Percentiles rank a stretch among this genome's conserved stretches.
Evolutionary conservation across 2,797 vertebrate species (phyloP).

Genomic region (Muraenolepis orangiensis): DNA sequence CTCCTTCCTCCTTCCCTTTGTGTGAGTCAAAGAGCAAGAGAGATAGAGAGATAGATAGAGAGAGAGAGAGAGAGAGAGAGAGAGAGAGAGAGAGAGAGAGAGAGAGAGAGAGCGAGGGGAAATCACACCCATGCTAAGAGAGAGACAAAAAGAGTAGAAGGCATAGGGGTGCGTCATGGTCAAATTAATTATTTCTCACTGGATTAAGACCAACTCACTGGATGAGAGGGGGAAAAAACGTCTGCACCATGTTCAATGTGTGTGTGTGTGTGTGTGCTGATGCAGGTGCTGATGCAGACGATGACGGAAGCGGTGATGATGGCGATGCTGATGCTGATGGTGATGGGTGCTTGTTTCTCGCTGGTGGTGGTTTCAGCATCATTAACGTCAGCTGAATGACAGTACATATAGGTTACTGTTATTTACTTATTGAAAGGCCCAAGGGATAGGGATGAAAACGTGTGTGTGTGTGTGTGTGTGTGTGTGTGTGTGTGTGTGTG

Average conservation of each 20-base stretch:
- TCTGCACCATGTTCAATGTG: neutral
- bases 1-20: conserved; percentile 38
- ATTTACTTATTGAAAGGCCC: no score
- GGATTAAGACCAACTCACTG: conserved; percentile 49
- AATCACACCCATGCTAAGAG: no score
- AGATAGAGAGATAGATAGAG: conserved; percentile 34
- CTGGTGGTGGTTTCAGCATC: no score
- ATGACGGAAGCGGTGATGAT: no score
- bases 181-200: conserved; percentile 61
- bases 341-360: no score
- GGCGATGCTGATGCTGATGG: no score
- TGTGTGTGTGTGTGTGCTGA: neutral
- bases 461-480: no score
- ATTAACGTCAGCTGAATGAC: no score
- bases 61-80: conserved; percentile 20
- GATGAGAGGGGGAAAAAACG: conserved; percentile 18
- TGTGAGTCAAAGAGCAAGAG: conserved; percentile 54
- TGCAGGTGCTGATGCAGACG: no score
- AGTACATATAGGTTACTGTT: no score
- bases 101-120: conserved; percentile 20
- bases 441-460: no score
- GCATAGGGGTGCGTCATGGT: conserved; percentile 22
- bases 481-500: no score
- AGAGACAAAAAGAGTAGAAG: neutral
- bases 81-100: conserved; percentile 20